Evolutionary conservation across 2,797 vertebrate genomes (phyloP).

Genomic region (Simalia tracyae): DNA sequence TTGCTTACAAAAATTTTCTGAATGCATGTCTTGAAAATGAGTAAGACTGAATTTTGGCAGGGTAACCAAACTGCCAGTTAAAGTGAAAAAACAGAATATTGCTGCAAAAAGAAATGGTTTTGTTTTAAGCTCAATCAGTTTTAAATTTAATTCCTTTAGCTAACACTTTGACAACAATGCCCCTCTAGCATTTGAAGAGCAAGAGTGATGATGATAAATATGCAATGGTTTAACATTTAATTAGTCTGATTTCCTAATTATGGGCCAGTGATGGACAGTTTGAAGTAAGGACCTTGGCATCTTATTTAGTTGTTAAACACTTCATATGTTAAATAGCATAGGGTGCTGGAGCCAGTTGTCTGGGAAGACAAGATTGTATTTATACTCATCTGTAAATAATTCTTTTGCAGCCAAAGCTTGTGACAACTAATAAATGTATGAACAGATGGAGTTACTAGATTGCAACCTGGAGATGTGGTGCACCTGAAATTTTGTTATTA

Average conservation of each 20-base stretch:
- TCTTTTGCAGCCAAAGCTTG: background rate
- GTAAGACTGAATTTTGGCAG: conserved; percentile 23
- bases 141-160: conserved; percentile 11
- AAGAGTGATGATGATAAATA: background rate
- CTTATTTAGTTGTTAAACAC: background rate
- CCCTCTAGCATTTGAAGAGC: background rate
- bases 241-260: background rate
- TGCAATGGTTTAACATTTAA: background rate
- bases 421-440: background rate
- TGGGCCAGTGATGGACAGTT: background rate
- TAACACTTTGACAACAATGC: background rate
- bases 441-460: background rate
- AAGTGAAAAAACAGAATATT: conserved; percentile 1
- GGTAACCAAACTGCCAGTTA: background rate
- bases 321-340: background rate
- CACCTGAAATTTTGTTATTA: background rate
- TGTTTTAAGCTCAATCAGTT: background rate
- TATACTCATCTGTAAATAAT: background rate
- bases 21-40: conserved; percentile 8
- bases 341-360: background rate
- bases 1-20: background rate
- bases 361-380: background rate
- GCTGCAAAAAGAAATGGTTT: background rate
- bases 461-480: background rate
- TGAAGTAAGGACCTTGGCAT: background rate